These are phyloP conservation scores for Dimorphilus gyrociliatus DNA, from an alignment of 2,888 invertebrate genomes.

Conservation along the genomic window DNA sequence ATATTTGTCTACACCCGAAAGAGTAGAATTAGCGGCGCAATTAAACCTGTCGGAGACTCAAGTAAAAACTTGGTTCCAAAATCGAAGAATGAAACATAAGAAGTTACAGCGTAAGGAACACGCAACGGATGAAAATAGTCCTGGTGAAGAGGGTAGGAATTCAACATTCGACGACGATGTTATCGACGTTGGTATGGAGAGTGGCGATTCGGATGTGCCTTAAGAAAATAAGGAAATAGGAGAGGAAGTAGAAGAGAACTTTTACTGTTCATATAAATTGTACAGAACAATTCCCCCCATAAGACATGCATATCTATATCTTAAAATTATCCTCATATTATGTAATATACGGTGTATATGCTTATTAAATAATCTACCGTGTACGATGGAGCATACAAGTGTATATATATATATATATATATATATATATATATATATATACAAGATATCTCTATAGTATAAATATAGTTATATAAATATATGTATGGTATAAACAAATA, in stretches of 20 bases:
- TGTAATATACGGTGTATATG: no score
- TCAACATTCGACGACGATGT: no score
- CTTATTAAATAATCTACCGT: background rate
- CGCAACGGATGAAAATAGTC: constrained; percentile 10
- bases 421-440: constrained; percentile 7
- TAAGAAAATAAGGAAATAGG: no score
- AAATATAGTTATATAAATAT: constrained; percentile 5
- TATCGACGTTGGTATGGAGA: no score
- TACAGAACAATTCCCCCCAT: no score
- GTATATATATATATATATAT: constrained; percentile 8
- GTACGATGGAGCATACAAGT: constrained; percentile 2
- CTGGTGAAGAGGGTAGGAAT: no score
- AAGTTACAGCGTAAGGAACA: constrained; percentile 27
- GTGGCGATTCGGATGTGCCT: no score
- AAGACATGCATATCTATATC: no score
- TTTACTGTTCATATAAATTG: no score
- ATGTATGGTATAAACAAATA: no score
- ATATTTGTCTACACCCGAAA: constrained; percentile 84
- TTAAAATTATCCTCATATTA: no score
- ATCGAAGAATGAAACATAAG: constrained; percentile 60
- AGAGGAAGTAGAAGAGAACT: no score
- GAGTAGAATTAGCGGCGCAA: constrained; percentile 81
- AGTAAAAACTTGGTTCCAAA: constrained; percentile 96
- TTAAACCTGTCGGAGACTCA: constrained; percentile 80
- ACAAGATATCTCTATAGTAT: background rate